A percentile compares a stretch with the other conserved stretches of the same genome.
Evolutionary conservation across 2,113 vertebrate species (phyloP).

Genomic region (Bubo blakistoni): DNA sequence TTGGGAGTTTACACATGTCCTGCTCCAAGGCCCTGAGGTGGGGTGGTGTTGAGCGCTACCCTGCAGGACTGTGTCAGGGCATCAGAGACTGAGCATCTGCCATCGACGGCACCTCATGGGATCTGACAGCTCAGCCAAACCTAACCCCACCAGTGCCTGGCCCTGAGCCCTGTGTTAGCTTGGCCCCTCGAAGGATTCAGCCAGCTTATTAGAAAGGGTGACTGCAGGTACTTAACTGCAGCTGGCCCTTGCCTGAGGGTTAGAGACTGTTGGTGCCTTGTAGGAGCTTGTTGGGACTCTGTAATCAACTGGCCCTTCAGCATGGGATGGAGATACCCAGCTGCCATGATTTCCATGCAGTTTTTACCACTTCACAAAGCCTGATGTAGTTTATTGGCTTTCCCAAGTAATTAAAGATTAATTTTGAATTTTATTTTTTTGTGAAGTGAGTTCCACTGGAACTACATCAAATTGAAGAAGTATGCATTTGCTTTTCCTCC

Average conservation of each 20-base stretch:
- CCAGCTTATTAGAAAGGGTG: not conserved
- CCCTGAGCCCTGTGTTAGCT: not conserved
- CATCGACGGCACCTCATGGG: accelerated
- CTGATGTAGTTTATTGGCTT: not conserved
- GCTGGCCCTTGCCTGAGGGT: no score
- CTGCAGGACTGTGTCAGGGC: not conserved
- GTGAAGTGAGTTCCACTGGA: not conserved
- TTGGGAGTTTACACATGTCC: not conserved
- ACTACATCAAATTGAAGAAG: not conserved
- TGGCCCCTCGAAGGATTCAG: not conserved
- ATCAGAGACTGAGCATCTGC: not conserved
- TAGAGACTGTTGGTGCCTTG: not conserved
- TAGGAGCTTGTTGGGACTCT: not conserved
- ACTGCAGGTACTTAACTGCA: not conserved
- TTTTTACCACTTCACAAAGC: not conserved
- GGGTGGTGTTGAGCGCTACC: not conserved
- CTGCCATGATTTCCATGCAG: not conserved
- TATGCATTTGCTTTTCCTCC: not conserved
- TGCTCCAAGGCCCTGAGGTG: not conserved
- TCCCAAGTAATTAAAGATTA: not conserved
- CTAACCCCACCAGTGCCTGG: not conserved
- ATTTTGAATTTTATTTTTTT: not conserved
- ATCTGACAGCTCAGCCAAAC: not conserved
- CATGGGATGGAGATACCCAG: not conserved
- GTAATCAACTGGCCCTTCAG: not conserved